Conservation (phyloP, 2,797 vertebrate species). For the Lateolabrax maculatus region DNA sequence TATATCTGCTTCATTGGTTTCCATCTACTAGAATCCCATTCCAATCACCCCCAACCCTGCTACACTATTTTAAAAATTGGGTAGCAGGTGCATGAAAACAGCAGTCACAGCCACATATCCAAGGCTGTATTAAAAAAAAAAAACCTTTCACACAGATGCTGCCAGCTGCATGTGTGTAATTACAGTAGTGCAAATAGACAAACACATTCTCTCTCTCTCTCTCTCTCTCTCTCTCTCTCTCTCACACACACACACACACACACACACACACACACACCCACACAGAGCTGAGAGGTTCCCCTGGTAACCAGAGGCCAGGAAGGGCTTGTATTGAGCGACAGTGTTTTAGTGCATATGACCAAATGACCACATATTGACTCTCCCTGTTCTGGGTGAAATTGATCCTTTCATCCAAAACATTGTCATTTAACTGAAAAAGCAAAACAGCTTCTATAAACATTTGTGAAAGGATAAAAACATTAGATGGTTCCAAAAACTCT, state of each 20-base stretch:
- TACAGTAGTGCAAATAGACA: constrained; percentile 17
- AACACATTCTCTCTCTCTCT: constrained; percentile 11
- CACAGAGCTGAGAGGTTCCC: constrained; percentile 62
- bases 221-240: too few species aligned
- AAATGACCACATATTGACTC: constrained; percentile 28
- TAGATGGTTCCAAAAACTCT: neutral
- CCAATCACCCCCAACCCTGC: neutral
- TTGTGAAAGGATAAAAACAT: constrained; percentile 5
- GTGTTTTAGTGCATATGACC: constrained; percentile 21
- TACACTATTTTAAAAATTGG: constrained; percentile 1
- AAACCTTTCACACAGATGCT: constrained; percentile 37
- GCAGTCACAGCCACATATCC: constrained; percentile 8
- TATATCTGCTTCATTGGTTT: neutral
- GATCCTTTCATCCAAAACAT: constrained; percentile 13
- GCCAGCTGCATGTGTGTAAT: constrained; percentile 33
- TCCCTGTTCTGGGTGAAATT: neutral
- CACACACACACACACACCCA: constrained; percentile 7
- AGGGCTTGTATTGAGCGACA: constrained; percentile 39
- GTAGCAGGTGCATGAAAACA: constrained; percentile 40
- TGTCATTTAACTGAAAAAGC: neutral
- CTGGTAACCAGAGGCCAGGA: constrained; percentile 63
- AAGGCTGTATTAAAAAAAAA: constrained; percentile 19
- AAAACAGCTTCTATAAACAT: constrained; percentile 8
- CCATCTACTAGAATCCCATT: neutral
- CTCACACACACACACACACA: constrained; percentile 28